Base-by-base conservation (phyloP, 2,113 vertebrate species). In the Dryoscopus gambensis region DNA sequence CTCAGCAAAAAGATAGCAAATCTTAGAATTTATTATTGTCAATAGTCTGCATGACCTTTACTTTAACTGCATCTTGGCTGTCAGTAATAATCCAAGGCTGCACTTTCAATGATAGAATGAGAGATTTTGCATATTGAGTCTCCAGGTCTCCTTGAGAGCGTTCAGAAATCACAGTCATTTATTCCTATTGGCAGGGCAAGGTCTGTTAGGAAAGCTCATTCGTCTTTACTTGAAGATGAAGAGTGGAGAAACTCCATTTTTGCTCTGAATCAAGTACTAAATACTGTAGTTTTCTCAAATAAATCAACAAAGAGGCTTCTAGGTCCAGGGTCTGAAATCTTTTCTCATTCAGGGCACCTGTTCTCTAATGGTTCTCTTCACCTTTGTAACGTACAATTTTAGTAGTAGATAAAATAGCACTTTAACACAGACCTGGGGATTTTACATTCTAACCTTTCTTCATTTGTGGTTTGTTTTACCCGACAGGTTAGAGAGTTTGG, bases 161-260 rank as follows among this genome's bases (percentile, higher is more conserved):
- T 96, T 98, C 97, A 93, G 95, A 96, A 97, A 98, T 98, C 98
- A 97, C 90, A 96, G 97, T 97, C 98, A 98, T 98, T 98, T 98
- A 98, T 98, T 98, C 97, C 97, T 97, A 98, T 98, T 98, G 98
- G 98, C 98, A 98, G 97, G 96, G 94, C 98, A 98, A 98, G 98
- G 98, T 97, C 98, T 92, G 79, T 94, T 97, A 97, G 97, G 97
- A 98, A 98, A 98, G 98, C 97, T 96, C 97, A 98, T 98, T 98
- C 39, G 37, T 98, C 98, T 98, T 98, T 89, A 59, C 96, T 93
- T 95, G 97, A 98, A 93, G 94, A 97, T 97, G 97, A 97, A 97
- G 96, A 97, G 95, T 96, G 62, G 94, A 97, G 94, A 97, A 97
- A 97, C 93, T 97, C 91, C 78, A 96, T 97, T 97, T 98, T 97